phyloP scores from a whole-genome alignment of 2,113 vertebrate genomes.

The Enhydra lutris region DNA sequence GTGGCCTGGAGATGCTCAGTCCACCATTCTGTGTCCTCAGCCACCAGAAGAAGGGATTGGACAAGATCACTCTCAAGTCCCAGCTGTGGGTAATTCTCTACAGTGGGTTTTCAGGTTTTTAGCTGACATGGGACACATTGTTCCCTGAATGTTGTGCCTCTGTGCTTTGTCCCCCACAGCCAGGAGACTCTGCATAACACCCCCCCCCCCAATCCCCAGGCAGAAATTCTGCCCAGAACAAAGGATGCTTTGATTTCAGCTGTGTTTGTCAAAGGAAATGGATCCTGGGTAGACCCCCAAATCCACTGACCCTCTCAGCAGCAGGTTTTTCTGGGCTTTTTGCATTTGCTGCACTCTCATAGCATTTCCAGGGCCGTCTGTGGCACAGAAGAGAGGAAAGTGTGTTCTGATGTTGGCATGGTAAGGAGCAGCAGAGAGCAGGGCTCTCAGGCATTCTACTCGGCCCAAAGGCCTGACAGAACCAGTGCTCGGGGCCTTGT shows the following conservation, averaged over 20 bases:
- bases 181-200: fast-evolving
- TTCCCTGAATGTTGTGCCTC: neutral
- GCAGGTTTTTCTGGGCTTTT: neutral
- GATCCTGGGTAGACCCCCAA: neutral
- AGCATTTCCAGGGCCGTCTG: neutral
- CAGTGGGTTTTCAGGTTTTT: neutral
- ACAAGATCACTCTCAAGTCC: neutral
- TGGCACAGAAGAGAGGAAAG: neutral
- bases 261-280: neutral
- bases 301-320: neutral
- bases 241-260: neutral
- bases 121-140: neutral
- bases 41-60: neutral
- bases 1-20: neutral
- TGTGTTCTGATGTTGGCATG: fast-evolving
- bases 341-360: neutral
- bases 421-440: neutral
- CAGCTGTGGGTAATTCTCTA: neutral
- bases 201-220: too few relatives aligned
- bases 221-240: neutral
- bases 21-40: neutral
- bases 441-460: neutral
- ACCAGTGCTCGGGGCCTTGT: neutral
- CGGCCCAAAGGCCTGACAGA: neutral
- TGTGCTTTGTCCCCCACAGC: neutral